A percentile compares a stretch with the other conserved stretches of the same genome.
Conservation (phyloP, 2,888 invertebrate genomes). For the Ochlodes sylvanus region DNA sequence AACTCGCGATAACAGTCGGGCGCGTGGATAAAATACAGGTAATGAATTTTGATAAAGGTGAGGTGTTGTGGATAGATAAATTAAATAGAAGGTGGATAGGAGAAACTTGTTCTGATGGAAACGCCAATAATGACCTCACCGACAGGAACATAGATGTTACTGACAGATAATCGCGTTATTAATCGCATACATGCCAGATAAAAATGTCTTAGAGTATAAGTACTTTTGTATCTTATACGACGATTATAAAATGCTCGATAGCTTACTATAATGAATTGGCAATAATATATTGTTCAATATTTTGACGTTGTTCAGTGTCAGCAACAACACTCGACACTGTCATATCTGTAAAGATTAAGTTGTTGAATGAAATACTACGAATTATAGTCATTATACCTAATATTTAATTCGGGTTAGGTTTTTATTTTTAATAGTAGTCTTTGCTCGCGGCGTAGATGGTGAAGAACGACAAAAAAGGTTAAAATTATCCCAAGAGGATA, state of each 20-base stretch:
- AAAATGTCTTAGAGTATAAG: conserved; percentile 24
- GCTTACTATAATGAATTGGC: neutral
- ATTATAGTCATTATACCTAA: no score
- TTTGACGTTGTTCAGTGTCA: neutral
- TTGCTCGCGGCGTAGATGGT: no score
- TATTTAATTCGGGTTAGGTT: no score
- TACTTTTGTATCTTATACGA: conserved; percentile 5
- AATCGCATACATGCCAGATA: conserved; percentile 43
- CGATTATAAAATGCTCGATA: neutral
- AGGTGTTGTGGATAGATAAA: conserved; percentile 59
- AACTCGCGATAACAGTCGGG: conserved; percentile 75
- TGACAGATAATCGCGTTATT: conserved; percentile 54
- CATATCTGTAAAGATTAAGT: neutral
- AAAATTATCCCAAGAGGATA: no score
- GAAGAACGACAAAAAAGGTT: no score
- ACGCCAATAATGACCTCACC: conserved; percentile 56
- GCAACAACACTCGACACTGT: neutral
- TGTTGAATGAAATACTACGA: neutral
- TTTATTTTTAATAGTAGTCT: no score
- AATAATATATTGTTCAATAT: neutral
- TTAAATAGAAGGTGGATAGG: conserved; percentile 53
- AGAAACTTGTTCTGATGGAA: conserved; percentile 58
- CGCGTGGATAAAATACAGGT: conserved; percentile 78
- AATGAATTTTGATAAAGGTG: conserved; percentile 79
- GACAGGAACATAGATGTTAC: conserved; percentile 58